Evolutionary conservation across 2,113 vertebrate species (phyloP), one percentile per base, ranked within the genome.

Genomic region (Perccottus glenii): DNA sequence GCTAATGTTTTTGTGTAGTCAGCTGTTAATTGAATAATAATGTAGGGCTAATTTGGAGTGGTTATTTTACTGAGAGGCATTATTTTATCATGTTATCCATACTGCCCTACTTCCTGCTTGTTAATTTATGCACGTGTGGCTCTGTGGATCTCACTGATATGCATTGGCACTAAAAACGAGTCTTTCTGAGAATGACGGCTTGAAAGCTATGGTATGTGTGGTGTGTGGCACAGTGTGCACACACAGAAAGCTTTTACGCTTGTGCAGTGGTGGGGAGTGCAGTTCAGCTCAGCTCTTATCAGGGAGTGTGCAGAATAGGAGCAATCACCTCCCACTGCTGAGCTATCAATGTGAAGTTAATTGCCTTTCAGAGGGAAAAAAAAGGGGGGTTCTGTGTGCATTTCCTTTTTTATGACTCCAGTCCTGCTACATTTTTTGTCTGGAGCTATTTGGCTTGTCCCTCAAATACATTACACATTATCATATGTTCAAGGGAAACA

Each of bases 291-390:
- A 82, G 84, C 64, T 83, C 72, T 88, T 88, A 89, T 91, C 89
- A 67, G 76, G 51, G 42, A 67, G 73, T 70, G 6, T 57, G 74
- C 85, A 88, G 73, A 84, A 85, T 32, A n/a, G 75, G 59, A 53
- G 66, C 43, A n/a, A 81, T 83, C 83, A 78, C 80, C 86, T 80
- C 83, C 83, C 71, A 78, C 78, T 85, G 85, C 87, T 82, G 87
- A 84, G 82, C 79, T 88, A 78, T 87, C 84, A 83, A 47, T 84
- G 87, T 85, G 70, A 57, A 81, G 80, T 84, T 90, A 87, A 89
- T 87, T 90, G 85, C 84, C 77, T 82, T 88, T 81, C 69, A 70
- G 75, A 74, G 67, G 66, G 16, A 63, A 81, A 64, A 64, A 16
- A 14, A 19, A 43, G 12, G 19, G 19, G 14, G 55, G 40, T 19